These are phyloP conservation scores for Chloroclysta siterata DNA, from an alignment of 2,888 invertebrate genomes.

Conservation along the genomic window DNA sequence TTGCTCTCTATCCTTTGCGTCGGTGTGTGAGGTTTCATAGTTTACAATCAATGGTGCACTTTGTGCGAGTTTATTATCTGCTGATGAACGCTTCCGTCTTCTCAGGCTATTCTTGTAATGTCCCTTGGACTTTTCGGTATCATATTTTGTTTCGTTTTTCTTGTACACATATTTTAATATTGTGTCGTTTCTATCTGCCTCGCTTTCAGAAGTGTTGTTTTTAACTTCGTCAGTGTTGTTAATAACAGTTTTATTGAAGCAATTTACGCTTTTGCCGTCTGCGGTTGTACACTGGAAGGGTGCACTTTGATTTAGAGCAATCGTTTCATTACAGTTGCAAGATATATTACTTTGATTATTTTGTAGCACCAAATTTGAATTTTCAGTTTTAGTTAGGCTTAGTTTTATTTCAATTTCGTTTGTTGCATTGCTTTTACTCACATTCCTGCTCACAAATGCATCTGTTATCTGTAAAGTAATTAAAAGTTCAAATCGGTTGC, in stretches of 20 bases:
- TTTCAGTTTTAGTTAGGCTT: conserved; percentile 30
- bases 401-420: conserved; percentile 13
- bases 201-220: conserved; percentile 39
- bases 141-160: conserved; percentile 51
- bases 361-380: not conserved
- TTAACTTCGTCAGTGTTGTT: conserved; percentile 1
- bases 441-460: conserved; percentile 51
- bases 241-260: conserved; percentile 3
- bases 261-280: conserved; percentile 7
- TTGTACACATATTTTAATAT: conserved; percentile 69
- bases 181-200: conserved; percentile 49
- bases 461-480: conserved; percentile 65
- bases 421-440: conserved; percentile 35
- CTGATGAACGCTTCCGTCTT: conserved; percentile 54
- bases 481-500: not conserved
- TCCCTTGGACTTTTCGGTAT: conserved; percentile 54
- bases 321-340: conserved; percentile 38
- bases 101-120: conserved; percentile 67
- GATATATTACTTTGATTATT: conserved; percentile 8
- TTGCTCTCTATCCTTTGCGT: conserved; percentile 47
- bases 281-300: conserved; percentile 15
- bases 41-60: conserved; percentile 60
- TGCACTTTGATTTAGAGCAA: conserved; percentile 17
- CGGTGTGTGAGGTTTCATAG: conserved; percentile 64
- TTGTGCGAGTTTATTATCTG: conserved; percentile 40